phyloP scores from a whole-genome alignment of 2,888 invertebrate genomes.

The Hyles lineata region DNA sequence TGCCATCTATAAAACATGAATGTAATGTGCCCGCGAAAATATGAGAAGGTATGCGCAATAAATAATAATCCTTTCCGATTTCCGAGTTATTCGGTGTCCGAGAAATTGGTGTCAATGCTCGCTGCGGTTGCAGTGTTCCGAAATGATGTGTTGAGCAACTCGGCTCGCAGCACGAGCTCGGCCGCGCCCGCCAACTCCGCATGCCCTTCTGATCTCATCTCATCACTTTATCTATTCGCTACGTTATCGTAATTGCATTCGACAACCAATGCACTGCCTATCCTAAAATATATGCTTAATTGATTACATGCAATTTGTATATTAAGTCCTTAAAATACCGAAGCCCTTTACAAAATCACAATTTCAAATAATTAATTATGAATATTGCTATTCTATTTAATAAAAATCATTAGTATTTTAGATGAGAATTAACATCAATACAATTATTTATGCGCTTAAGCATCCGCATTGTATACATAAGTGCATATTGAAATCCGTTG shows the following conservation, averaged over 20 bases:
- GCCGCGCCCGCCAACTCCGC: conserved; percentile 51
- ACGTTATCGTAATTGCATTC: conserved; percentile 11
- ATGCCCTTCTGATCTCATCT: conserved; percentile 64
- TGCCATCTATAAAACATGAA: conserved; percentile 10
- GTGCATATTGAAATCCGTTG: too few relatives aligned
- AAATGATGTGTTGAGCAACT: conserved; percentile 81
- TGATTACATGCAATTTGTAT: neutral
- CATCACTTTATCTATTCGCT: conserved; percentile 25
- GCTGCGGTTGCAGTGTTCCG: conserved; percentile 83
- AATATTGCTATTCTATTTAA: too few relatives aligned
- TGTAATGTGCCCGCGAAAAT: neutral
- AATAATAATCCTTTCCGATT: conserved; percentile 56
- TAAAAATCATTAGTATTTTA: too few relatives aligned
- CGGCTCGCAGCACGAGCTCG: conserved; percentile 43
- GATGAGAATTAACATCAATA: too few relatives aligned
- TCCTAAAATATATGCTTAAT: neutral
- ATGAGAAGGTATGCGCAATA: conserved; percentile 41
- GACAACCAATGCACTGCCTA: conserved; percentile 13
- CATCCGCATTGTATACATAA: too few relatives aligned
- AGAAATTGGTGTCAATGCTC: conserved; percentile 83
- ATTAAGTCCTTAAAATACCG: neutral
- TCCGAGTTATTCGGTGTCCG: conserved; percentile 66
- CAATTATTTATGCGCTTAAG: too few relatives aligned
- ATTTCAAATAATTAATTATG: neutral
- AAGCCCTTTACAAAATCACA: neutral